These are phyloP conservation scores for Cosmorhoe ocellata DNA, from an alignment of 2,888 invertebrate genomes.

Conservation along the genomic window DNA sequence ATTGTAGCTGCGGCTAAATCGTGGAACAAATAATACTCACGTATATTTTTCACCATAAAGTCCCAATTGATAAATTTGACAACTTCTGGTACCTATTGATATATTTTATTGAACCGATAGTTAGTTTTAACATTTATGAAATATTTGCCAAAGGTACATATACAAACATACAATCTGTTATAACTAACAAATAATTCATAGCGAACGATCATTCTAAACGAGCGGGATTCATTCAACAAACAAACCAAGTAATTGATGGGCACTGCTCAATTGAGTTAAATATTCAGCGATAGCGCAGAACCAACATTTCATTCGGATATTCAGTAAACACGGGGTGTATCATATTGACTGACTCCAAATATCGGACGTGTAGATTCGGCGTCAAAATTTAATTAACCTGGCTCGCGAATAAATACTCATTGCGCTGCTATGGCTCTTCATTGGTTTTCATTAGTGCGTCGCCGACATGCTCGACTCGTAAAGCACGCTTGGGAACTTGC, in stretches of 20 bases:
- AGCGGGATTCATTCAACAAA: conserved; percentile 29
- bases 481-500: conserved; percentile 30
- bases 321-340: conserved; percentile 31
- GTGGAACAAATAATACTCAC: neutral
- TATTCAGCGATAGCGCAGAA: conserved; percentile 35
- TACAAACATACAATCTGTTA: conserved; percentile 28
- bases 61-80: too few relatives aligned
- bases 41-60: too few relatives aligned
- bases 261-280: conserved; percentile 37
- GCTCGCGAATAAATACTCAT: conserved; percentile 37
- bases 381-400: conserved; percentile 66
- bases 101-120: too few relatives aligned
- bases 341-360: conserved; percentile 22
- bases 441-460: conserved; percentile 53
- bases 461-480: conserved; percentile 31
- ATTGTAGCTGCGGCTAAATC: neutral
- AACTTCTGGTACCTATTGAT: too few relatives aligned
- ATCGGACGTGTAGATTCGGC: conserved; percentile 40
- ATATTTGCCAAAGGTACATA: conserved; percentile 26
- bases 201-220: conserved; percentile 34
- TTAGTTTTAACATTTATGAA: too few relatives aligned
- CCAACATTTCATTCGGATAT: conserved; percentile 30
- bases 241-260: conserved; percentile 34
- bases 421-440: conserved; percentile 34
- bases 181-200: conserved; percentile 34